Percentiles rank a stretch among this genome's conserved stretches.
Evolutionary conservation across 35 echinoderm and acorn worm genomes (phyloP).

Genomic region (Patiria miniata): DNA sequence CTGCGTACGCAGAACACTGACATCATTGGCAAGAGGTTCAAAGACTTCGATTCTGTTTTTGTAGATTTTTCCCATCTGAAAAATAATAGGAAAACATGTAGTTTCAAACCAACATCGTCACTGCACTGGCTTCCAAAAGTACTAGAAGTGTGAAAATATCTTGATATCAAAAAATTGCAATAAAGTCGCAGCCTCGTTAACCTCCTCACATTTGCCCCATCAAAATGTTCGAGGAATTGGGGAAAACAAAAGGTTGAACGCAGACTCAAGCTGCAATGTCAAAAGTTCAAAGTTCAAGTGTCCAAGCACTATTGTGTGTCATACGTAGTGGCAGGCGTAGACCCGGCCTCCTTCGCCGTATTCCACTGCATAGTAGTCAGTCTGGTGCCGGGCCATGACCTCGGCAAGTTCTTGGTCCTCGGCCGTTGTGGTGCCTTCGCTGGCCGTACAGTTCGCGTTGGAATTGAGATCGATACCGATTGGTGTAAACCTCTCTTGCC

Average conservation of each 20-base stretch:
- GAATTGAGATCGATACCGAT: constrained; percentile 19
- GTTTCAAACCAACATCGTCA: too few species aligned
- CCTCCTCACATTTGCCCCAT: background rate
- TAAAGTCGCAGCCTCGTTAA: background rate
- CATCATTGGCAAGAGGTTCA: too few species aligned
- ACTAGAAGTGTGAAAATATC: too few species aligned
- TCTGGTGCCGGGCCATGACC: background rate
- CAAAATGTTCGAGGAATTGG: background rate
- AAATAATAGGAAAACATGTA: too few species aligned
- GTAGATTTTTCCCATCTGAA: too few species aligned
- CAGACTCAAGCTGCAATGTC: too few species aligned
- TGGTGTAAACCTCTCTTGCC: background rate
- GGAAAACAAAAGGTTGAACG: background rate
- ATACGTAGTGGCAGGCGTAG: constrained; percentile 70
- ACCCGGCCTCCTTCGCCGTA: constrained; percentile 54
- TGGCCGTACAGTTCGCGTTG: background rate
- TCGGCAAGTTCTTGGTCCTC: constrained; percentile 21
- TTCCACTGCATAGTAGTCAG: constrained; percentile 13
- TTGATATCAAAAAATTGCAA: background rate
- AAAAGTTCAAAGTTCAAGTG: background rate
- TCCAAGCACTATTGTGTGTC: background rate
- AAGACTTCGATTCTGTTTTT: too few species aligned
- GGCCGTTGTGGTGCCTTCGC: background rate
- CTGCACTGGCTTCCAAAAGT: too few species aligned
- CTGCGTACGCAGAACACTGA: too few species aligned